Conservation (phyloP, 2,113 vertebrate genomes). For the Riparia riparia region DNA sequence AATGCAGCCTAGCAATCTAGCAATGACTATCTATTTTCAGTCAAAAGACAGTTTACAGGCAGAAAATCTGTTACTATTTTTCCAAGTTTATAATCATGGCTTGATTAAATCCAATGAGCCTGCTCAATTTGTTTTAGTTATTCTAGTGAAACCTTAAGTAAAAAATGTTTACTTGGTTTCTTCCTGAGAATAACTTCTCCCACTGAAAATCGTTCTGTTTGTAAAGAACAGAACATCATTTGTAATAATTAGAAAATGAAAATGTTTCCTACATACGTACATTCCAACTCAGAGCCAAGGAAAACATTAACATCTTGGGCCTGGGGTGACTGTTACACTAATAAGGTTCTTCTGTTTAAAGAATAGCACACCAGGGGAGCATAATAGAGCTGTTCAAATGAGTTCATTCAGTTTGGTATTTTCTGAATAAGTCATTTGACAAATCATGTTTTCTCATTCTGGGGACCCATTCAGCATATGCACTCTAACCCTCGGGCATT, state of each 20-base stretch:
- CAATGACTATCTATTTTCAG: neutral
- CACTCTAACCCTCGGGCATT: constrained; percentile 8
- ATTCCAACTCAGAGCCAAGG: constrained; percentile 31
- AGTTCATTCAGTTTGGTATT: constrained; percentile 32
- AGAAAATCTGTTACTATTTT: neutral
- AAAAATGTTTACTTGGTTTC: constrained; percentile 28
- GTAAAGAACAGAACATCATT: constrained; percentile 36
- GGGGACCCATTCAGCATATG: neutral
- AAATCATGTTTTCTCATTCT: constrained; percentile 2
- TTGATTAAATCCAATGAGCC: neutral
- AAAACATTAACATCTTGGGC: constrained; percentile 39
- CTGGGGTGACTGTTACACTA: constrained; percentile 26
- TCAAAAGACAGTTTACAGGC: neutral
- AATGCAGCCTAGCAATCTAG: neutral
- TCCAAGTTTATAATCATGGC: neutral
- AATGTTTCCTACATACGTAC: constrained; percentile 49
- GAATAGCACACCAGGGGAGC: constrained; percentile 44
- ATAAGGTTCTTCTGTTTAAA: constrained; percentile 49
- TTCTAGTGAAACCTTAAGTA: neutral
- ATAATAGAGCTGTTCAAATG: constrained; percentile 18
- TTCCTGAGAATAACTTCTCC: neutral
- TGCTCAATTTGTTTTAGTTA: neutral
- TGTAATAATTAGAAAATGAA: constrained; percentile 55
- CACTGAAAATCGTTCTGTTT: neutral
- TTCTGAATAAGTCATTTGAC: constrained; percentile 25